A percentile compares a stretch with the other conserved stretches of the same genome.
Conservation (phyloP, 2,888 invertebrate genomes). For the Nezara viridula region DNA sequence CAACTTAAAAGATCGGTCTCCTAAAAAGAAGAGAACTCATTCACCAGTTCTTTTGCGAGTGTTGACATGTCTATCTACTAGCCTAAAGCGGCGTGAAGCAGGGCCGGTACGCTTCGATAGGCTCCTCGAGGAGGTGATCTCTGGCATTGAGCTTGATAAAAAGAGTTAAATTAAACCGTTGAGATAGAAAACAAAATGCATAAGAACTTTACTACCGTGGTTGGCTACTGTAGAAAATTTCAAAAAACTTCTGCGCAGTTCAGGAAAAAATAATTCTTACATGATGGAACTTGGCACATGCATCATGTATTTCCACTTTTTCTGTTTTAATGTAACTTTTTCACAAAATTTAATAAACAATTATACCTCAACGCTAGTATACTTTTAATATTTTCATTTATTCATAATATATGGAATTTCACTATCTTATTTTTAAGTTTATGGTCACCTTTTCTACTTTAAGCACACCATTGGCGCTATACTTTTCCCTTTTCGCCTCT, state of each 20-base stretch:
- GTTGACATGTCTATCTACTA: not conserved
- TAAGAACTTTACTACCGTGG: not conserved
- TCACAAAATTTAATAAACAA: no score
- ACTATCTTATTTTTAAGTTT: no score
- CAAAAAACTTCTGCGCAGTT: not conserved
- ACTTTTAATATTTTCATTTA: no score
- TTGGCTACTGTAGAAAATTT: not conserved
- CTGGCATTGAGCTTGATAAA: slow-evolving; percentile 19
- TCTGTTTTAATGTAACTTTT: no score
- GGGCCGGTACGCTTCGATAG: slow-evolving; percentile 14
- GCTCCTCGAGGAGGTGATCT: not conserved
- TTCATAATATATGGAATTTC: no score
- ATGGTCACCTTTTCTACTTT: no score
- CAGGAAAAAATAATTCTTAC: not conserved
- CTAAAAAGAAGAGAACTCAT: not conserved
- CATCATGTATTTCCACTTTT: not conserved
- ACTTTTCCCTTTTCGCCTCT: no score
- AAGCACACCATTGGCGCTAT: no score
- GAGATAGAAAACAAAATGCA: not conserved
- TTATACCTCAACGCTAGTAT: no score
- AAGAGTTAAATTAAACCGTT: slow-evolving; percentile 50
- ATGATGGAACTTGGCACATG: not conserved
- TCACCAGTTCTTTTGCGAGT: not conserved
- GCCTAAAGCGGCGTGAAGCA: not conserved
- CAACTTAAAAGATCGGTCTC: not conserved